Conservation (phyloP, 2,113 vertebrate species). For the Sander lucioperca region DNA sequence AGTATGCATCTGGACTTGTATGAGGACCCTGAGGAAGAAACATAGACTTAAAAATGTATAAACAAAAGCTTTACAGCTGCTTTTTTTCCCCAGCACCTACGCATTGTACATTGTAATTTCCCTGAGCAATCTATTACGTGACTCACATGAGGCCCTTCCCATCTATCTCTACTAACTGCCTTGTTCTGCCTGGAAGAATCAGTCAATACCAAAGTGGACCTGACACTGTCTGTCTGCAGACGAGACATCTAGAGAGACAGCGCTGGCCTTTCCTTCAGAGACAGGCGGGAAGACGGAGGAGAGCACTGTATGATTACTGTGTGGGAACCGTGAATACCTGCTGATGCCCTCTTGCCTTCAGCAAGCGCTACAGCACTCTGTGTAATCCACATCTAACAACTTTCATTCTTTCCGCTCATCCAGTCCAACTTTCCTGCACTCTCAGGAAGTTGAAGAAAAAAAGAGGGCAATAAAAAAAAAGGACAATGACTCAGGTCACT, state of each 20-base stretch:
- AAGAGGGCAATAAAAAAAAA: constrained; percentile 14
- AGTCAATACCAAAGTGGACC: constrained; percentile 62
- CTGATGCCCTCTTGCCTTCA: constrained; percentile 44
- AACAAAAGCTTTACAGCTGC: constrained; percentile 23
- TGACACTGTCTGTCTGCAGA: constrained; percentile 58
- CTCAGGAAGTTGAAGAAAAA: constrained; percentile 54
- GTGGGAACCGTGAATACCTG: constrained; percentile 49
- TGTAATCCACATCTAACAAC: constrained; percentile 47
- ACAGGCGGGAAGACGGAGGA: constrained; percentile 39
- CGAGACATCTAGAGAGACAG: constrained; percentile 50
- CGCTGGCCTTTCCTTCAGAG: constrained; percentile 50
- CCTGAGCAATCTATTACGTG: constrained; percentile 29
- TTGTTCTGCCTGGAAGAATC: constrained; percentile 58
- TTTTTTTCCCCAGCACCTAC: neutral
- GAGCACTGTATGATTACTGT: constrained; percentile 46
- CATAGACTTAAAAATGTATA: neutral
- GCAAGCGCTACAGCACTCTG: constrained; percentile 14
- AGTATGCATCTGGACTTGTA: constrained; percentile 18
- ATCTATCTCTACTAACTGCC: constrained; percentile 47
- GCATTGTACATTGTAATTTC: neutral
- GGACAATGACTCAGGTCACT: constrained; percentile 45
- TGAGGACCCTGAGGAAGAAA: constrained; percentile 18
- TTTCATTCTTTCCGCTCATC: constrained; percentile 60
- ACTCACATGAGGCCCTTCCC: constrained; percentile 33
- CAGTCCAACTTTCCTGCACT: constrained; percentile 62